These are phyloP conservation scores for Bedellia somnulentella DNA, from an alignment of 2,888 invertebrate genomes.

Conservation along the genomic window DNA sequence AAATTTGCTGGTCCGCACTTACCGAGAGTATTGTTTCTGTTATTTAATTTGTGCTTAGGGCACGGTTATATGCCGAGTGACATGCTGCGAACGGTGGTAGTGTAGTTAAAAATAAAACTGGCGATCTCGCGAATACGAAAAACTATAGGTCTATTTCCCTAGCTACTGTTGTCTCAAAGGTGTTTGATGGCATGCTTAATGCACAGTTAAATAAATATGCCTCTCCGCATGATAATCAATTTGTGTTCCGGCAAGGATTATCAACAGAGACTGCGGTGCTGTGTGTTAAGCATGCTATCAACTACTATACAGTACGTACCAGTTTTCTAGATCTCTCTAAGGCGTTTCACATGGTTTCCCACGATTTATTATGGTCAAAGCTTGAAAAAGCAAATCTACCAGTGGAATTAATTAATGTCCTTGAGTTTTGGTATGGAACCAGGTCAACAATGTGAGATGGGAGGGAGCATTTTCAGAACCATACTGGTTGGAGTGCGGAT, in stretches of 20 bases:
- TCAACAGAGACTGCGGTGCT: slow-evolving; percentile 1
- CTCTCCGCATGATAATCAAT: slow-evolving; percentile 11
- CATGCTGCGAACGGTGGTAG: not conserved
- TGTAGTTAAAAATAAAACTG: slow-evolving; percentile 1
- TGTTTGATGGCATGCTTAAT: slow-evolving; percentile 11
- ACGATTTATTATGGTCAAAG: slow-evolving; percentile 6
- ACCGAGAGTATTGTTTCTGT: not conserved
- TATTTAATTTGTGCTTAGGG: not conserved
- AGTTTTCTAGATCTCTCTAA: slow-evolving; percentile 10
- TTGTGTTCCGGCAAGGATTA: slow-evolving; percentile 11
- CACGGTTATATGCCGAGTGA: not conserved
- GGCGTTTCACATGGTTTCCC: slow-evolving; percentile 11
- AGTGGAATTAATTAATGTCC: slow-evolving; percentile 1
- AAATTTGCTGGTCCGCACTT: not conserved
- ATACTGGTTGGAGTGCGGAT: slow-evolving; percentile 1
- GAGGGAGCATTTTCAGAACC: not conserved
- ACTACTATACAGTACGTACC: slow-evolving; percentile 8
- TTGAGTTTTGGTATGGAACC: slow-evolving; percentile 6
- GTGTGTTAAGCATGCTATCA: slow-evolving; percentile 1
- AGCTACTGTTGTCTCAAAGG: slow-evolving; percentile 11
- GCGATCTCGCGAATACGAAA: slow-evolving; percentile 4
- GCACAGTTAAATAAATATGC: slow-evolving; percentile 8
- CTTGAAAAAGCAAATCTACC: slow-evolving; percentile 2
- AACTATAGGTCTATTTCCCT: slow-evolving; percentile 14
- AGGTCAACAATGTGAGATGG: slow-evolving; percentile 2